phyloP scores from a whole-genome alignment of 1,140 invertebrate species.

The Brachionus paranguensis region DNA sequence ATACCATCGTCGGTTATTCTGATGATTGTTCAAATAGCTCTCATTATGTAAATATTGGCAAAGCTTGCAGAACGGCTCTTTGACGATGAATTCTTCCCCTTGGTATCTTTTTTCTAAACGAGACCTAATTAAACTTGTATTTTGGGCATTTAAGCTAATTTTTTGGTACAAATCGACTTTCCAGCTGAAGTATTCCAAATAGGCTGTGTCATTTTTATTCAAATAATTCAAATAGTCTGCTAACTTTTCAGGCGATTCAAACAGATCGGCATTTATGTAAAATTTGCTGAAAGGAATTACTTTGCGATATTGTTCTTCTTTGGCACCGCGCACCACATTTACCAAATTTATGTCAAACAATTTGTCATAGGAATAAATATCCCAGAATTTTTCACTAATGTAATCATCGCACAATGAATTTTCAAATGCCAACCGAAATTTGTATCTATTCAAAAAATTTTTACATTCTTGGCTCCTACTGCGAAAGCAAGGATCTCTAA shows the following conservation, averaged over 20 bases:
- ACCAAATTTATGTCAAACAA: constrained; percentile 49
- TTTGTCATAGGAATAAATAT: constrained; percentile 2
- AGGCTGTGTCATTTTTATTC: constrained; percentile 50
- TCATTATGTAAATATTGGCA: constrained; percentile 8
- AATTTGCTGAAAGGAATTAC: constrained; percentile 65
- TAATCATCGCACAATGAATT: constrained; percentile 38
- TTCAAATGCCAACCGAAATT: constrained; percentile 46
- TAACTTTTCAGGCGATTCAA: constrained; percentile 45
- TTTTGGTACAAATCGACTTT: constrained; percentile 43
- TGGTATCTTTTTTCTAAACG: not conserved
- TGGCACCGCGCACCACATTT: constrained; percentile 86
- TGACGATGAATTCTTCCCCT: not conserved
- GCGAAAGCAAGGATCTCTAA: not conserved
- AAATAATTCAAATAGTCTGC: constrained; percentile 51
- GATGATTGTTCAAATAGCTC: constrained; percentile 5
- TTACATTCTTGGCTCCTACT: not conserved
- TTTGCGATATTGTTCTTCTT: constrained; percentile 76
- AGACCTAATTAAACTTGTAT: not conserved
- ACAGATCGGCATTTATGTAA: constrained; percentile 51
- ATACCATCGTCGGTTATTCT: not conserved
- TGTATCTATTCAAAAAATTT: not conserved
- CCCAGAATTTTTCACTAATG: constrained; percentile 42
- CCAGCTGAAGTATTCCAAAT: constrained; percentile 56
- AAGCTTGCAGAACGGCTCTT: constrained; percentile 10
- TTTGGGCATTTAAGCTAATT: not conserved